These are phyloP conservation scores for Stichopus chloronotus DNA, from an alignment of 35 echinoderm and acorn worm species.

Conservation along the genomic window DNA sequence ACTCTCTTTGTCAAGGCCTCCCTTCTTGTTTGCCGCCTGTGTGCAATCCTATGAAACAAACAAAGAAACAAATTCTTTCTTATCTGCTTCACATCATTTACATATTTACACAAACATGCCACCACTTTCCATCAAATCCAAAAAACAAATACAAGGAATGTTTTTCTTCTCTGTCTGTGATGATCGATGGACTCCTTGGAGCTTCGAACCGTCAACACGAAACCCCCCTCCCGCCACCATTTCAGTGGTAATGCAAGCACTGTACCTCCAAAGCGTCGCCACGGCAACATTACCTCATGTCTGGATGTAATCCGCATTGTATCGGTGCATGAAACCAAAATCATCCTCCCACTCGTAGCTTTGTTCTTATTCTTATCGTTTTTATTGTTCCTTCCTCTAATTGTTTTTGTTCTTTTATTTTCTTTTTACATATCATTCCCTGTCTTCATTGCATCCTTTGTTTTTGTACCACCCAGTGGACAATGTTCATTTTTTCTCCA, in stretches of 20 bases:
- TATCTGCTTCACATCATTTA: slow-evolving; percentile 35
- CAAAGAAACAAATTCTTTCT: not conserved
- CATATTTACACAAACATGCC: not conserved
- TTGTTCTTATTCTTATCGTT: not conserved
- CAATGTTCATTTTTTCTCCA: no score
- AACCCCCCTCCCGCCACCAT: not conserved
- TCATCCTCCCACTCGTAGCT: not conserved
- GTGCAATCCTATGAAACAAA: slow-evolving; percentile 1
- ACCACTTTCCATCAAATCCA: not conserved
- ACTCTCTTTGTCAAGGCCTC: slow-evolving; percentile 56
- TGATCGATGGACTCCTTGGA: not conserved
- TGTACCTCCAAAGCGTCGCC: slow-evolving; percentile 5
- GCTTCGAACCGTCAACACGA: not conserved
- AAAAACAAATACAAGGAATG: not conserved
- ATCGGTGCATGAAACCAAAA: not conserved
- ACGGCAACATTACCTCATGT: not conserved
- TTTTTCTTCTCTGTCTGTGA: not conserved
- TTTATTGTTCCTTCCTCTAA: not conserved
- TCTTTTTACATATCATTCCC: not conserved
- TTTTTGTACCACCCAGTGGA: not conserved
- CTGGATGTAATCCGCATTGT: not conserved
- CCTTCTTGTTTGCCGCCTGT: slow-evolving; percentile 5
- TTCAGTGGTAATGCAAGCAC: not conserved
- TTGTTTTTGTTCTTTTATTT: not conserved
- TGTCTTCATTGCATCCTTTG: not conserved